phyloP scores from a whole-genome alignment of 2,888 invertebrate species.

The Cephalotes varians region DNA sequence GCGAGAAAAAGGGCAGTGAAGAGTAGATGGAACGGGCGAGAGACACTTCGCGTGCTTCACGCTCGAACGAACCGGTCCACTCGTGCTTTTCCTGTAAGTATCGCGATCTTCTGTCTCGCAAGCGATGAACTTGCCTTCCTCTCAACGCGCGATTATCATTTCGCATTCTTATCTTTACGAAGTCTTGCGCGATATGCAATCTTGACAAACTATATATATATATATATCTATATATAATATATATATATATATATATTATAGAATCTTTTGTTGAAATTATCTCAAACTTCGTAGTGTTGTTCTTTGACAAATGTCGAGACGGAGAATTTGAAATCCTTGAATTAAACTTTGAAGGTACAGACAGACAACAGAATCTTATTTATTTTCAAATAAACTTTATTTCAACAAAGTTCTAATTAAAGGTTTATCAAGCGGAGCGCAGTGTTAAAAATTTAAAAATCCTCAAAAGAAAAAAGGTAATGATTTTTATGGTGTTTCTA shows the following conservation, averaged over 20 bases:
- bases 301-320: constrained; percentile 47
- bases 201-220: constrained; percentile 31
- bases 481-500: neutral
- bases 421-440: neutral
- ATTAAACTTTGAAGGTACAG: constrained; percentile 27
- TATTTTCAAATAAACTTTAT: constrained; percentile 28
- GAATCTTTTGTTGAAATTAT: constrained; percentile 17
- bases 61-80: constrained; percentile 55
- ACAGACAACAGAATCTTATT: constrained; percentile 25
- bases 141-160: constrained; percentile 29
- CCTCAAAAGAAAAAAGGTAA: neutral
- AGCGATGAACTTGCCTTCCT: constrained; percentile 14
- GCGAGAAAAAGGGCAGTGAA: constrained; percentile 18
- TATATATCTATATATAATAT: constrained; percentile 20
- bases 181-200: constrained; percentile 17
- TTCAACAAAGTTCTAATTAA: constrained; percentile 25
- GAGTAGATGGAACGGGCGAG: constrained; percentile 24
- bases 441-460: constrained; percentile 1
- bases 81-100: constrained; percentile 48
- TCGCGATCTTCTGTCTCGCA: constrained; percentile 44
- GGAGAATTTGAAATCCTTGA: constrained; percentile 26
- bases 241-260: constrained; percentile 13
- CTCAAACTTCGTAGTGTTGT: constrained; percentile 35
- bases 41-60: constrained; percentile 62
- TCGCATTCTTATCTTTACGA: constrained; percentile 35